These are phyloP conservation scores for rabbit (Oryctolagus cuniculus) DNA, from an alignment of 2,113 vertebrate species.

Conservation along the genomic window mOryCun1.1 NC_091432.1:127922001-127922500, in stretches of 20 bases:
- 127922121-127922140: no score
- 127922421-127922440: not conserved
- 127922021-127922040: no score
- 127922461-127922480: not conserved
- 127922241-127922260: not conserved
- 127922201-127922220: no score
- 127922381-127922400: not conserved
- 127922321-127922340: not conserved
- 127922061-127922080: no score
- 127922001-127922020: no score
- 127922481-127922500: not conserved
- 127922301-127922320: not conserved
- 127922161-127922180: no score
- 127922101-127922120: no score
- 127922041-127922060: no score
- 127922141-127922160: no score
- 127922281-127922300: not conserved
- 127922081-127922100: no score
- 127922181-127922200: no score
- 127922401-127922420: not conserved
- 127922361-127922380: not conserved
- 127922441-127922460: not conserved
- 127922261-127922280: not conserved
- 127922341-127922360: not conserved
- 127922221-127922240: not conserved